These are phyloP conservation scores for Cryptoblepharus egeriae DNA, from an alignment of 2,797 vertebrate genomes.

Conservation along the genomic window DNA sequence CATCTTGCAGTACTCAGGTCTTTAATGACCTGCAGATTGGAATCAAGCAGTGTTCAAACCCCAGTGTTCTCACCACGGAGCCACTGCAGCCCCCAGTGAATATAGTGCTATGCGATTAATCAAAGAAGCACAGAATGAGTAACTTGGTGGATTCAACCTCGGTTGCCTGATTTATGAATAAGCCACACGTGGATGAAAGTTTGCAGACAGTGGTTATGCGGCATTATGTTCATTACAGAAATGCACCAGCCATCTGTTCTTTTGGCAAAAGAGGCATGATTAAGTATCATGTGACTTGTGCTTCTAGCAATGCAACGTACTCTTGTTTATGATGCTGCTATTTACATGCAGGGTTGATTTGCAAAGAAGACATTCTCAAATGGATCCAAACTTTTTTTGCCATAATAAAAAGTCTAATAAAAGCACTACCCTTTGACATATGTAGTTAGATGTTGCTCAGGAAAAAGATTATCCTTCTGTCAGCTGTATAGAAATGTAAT, in stretches of 20 bases:
- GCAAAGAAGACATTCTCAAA: neutral
- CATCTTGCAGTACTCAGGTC: too few species aligned
- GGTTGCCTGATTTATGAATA: slow-evolving; percentile 31
- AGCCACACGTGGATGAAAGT: slow-evolving; percentile 21
- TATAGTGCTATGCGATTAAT: neutral
- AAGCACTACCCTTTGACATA: neutral
- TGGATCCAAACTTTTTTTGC: neutral
- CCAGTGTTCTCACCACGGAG: too few species aligned
- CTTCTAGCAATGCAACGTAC: neutral
- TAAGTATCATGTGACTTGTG: slow-evolving; percentile 10
- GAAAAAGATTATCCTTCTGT: neutral
- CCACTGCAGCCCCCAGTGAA: neutral
- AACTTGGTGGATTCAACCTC: neutral
- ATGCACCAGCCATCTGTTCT: slow-evolving; percentile 31
- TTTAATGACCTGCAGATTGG: too few species aligned
- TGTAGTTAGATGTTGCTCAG: neutral
- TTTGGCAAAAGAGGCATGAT: slow-evolving; percentile 26
- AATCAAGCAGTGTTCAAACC: too few species aligned
- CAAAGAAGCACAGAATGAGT: slow-evolving; percentile 11
- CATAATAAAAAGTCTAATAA: neutral
- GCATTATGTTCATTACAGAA: slow-evolving; percentile 14
- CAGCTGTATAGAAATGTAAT: neutral
- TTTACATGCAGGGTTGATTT: neutral
- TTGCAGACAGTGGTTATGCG: slow-evolving; percentile 28
- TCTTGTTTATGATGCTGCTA: slow-evolving; percentile 6